Evolutionary conservation across 2,113 vertebrate species (phyloP).

Genomic region (Oxyura jamaicensis): DNA sequence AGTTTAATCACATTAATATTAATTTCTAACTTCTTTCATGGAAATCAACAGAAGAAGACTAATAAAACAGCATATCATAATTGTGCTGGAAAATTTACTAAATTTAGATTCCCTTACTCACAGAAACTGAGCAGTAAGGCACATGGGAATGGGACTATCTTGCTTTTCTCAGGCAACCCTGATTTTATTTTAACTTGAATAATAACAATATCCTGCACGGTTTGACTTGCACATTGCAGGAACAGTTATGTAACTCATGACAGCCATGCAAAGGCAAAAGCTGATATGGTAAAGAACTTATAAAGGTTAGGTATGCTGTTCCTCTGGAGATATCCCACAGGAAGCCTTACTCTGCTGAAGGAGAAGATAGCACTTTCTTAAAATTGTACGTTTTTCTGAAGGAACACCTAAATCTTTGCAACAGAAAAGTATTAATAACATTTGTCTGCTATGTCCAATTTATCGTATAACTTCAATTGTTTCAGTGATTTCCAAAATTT

Average conservation of each 20-base stretch:
- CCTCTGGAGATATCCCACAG: neutral
- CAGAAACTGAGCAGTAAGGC: neutral
- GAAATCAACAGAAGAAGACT: neutral
- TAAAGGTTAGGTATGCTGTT: neutral
- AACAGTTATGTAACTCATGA: neutral
- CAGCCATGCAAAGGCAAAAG: neutral
- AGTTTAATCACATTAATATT: neutral
- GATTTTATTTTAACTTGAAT: constrained; percentile 55
- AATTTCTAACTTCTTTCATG: neutral
- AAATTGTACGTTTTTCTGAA: neutral
- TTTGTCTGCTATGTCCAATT: neutral
- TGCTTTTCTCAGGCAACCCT: constrained; percentile 46
- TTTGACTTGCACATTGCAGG: neutral
- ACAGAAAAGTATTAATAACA: neutral
- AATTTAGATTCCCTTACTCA: constrained; percentile 41
- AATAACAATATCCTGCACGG: constrained; percentile 37
- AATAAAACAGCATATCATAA: neutral
- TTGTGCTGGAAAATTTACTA: constrained; percentile 39
- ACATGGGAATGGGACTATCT: constrained; percentile 31
- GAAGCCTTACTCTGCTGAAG: neutral
- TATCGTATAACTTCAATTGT: neutral
- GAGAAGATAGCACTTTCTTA: neutral
- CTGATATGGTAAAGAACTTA: neutral
- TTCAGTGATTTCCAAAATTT: neutral
- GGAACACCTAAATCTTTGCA: neutral